These are phyloP conservation scores for Clarias macrocephalus DNA, from an alignment of 2,113 vertebrate genomes.

Conservation along the genomic window DNA sequence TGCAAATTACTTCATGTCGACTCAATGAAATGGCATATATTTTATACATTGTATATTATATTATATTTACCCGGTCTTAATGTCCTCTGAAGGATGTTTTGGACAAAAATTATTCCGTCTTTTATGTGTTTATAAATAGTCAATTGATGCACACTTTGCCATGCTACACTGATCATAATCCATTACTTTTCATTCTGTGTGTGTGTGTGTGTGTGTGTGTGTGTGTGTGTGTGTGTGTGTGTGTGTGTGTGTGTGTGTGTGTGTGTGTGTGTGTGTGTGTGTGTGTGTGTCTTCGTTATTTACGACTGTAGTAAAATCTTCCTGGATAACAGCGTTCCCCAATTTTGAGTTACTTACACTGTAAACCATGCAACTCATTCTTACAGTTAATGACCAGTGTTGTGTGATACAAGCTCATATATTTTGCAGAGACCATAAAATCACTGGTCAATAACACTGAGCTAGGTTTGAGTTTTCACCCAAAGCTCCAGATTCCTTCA, in stretches of 20 bases:
- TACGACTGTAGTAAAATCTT: slow-evolving; percentile 47
- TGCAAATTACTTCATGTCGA: not conserved
- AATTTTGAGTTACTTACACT: slow-evolving; percentile 49
- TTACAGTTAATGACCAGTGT: slow-evolving; percentile 11
- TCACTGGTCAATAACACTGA: slow-evolving; percentile 11
- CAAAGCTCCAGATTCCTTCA: not conserved
- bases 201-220: slow-evolving; percentile 18
- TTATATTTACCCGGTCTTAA: not conserved
- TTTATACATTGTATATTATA: not conserved
- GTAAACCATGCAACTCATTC: slow-evolving; percentile 48
- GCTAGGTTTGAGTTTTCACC: slow-evolving; percentile 5
- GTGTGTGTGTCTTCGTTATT: slow-evolving; percentile 41
- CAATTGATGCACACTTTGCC: slow-evolving; percentile 40
- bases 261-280: slow-evolving; percentile 32
- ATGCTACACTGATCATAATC: slow-evolving; percentile 46
- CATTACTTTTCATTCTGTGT: slow-evolving; percentile 34
- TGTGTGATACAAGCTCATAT: slow-evolving; percentile 44
- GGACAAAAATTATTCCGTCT: slow-evolving; percentile 15
- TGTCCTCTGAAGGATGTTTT: slow-evolving; percentile 40
- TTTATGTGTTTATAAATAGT: slow-evolving; percentile 46
- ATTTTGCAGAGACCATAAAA: slow-evolving; percentile 42
- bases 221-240: slow-evolving; percentile 37
- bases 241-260: slow-evolving; percentile 33
- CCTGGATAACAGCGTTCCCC: slow-evolving; percentile 46
- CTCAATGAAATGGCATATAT: not conserved